These are phyloP conservation scores for Hirtodrosophila cameraria DNA, from an alignment of 2,888 invertebrate species.

Conservation along the genomic window DNA sequence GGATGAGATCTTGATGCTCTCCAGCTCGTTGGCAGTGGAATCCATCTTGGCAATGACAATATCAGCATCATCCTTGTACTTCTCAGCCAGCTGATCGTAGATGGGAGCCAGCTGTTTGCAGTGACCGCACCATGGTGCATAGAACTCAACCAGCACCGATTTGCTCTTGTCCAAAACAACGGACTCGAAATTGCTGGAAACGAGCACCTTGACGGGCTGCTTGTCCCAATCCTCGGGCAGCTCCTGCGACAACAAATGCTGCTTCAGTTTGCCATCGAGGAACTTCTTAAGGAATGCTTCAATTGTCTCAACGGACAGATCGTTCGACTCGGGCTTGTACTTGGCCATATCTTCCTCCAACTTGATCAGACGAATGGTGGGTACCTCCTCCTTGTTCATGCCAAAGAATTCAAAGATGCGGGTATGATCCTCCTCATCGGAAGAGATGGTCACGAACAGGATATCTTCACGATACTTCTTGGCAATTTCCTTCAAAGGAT, in stretches of 20 bases:
- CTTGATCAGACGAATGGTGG: slow-evolving; percentile 95
- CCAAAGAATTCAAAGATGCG: slow-evolving; percentile 99
- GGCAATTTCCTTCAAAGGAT: slow-evolving; percentile 92
- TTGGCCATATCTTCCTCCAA: slow-evolving; percentile 99
- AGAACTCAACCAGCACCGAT: slow-evolving; percentile 99
- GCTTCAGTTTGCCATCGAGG: slow-evolving; percentile 96
- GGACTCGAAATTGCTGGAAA: slow-evolving; percentile 97
- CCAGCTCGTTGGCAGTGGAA: slow-evolving; percentile 98
- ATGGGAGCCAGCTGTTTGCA: slow-evolving; percentile 99
- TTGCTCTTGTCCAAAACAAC: slow-evolving; percentile 94
- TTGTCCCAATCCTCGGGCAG: slow-evolving; percentile 99
- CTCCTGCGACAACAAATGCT: slow-evolving; percentile 96
- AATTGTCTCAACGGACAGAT: slow-evolving; percentile 80
- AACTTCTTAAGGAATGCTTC: slow-evolving; percentile 94
- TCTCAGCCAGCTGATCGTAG: slow-evolving; percentile 97
- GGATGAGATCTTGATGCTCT: slow-evolving; percentile 96
- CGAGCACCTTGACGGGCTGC: slow-evolving; percentile 95
- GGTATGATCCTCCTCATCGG: slow-evolving; percentile 97
- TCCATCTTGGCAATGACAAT: slow-evolving; percentile 99
- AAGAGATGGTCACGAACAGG: slow-evolving; percentile 97
- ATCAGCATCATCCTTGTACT: slow-evolving; percentile 92
- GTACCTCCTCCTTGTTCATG: slow-evolving; percentile 96
- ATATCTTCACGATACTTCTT: slow-evolving; percentile 95
- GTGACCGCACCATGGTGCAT: slow-evolving; percentile 99
- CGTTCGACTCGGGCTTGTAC: slow-evolving; percentile 91